Percentiles rank a stretch among this genome's conserved stretches.
These are phyloP conservation scores for Misgurnus anguillicaudatus DNA, from an alignment of 2,113 vertebrate genomes.

Conservation along the genomic window DNA sequence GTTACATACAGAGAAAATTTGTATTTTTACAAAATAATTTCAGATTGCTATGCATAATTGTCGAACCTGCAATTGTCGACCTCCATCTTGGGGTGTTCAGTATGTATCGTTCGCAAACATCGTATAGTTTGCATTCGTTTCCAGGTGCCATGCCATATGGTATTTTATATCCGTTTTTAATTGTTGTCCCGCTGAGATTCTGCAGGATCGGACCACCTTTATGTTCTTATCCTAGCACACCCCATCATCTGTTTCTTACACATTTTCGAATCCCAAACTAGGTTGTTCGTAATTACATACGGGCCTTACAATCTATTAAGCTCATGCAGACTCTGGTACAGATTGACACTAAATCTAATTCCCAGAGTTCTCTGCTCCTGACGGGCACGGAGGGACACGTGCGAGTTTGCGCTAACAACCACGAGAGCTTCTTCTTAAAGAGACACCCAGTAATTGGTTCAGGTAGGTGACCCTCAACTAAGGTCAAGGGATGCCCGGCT, in stretches of 20 bases:
- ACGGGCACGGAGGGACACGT: constrained; percentile 49
- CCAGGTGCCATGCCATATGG: constrained; percentile 48
- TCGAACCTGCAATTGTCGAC: neutral
- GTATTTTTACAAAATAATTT: too few species aligned
- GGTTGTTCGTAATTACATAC: neutral
- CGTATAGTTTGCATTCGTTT: constrained; percentile 19
- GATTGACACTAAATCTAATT: constrained; percentile 14
- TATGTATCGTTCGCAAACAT: neutral
- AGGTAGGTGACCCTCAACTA: constrained; percentile 67
- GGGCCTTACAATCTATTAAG: constrained; percentile 29
- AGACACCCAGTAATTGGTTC: constrained; percentile 66
- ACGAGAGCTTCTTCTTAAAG: constrained; percentile 59
- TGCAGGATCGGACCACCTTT: constrained; percentile 37
- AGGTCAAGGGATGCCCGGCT: constrained; percentile 64
- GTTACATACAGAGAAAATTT: too few species aligned
- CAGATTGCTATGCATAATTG: too few species aligned
- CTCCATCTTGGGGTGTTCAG: neutral
- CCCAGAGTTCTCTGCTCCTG: constrained; percentile 17
- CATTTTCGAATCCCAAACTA: constrained; percentile 41
- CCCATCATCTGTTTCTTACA: constrained; percentile 13
- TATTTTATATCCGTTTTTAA: constrained; percentile 39
- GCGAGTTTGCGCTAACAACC: constrained; percentile 61
- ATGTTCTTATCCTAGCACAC: constrained; percentile 24
- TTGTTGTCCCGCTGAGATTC: constrained; percentile 53
- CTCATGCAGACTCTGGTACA: constrained; percentile 42